phyloP scores from a whole-genome alignment of 2,113 vertebrate genomes.

The Rhynchomys soricoides region DNA sequence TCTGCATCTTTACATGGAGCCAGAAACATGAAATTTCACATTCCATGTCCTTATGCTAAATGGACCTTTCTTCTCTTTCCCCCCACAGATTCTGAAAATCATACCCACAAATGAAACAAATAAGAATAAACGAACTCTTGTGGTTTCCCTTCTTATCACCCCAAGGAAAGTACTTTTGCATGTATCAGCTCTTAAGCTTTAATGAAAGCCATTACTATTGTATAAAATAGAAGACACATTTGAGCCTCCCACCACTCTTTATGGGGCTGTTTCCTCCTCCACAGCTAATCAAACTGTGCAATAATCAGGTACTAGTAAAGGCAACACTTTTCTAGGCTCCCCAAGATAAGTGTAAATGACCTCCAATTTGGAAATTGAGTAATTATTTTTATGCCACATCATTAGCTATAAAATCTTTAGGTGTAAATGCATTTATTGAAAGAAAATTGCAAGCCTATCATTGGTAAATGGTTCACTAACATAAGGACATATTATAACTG shows the following conservation, averaged over 20 bases:
- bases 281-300: not conserved
- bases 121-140: not conserved
- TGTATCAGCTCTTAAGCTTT: not conserved
- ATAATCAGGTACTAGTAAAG: slow-evolving; percentile 19
- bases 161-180: slow-evolving; percentile 22
- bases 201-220: not conserved
- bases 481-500: not conserved
- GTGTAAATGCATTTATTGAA: slow-evolving; percentile 34
- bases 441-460: slow-evolving; percentile 38
- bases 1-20: not conserved
- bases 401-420: slow-evolving; percentile 59
- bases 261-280: not conserved
- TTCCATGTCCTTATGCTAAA: not conserved
- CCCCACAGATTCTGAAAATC: not conserved
- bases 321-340: slow-evolving; percentile 29
- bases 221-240: not conserved
- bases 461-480: slow-evolving; percentile 31
- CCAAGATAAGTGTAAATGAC: slow-evolving; percentile 57
- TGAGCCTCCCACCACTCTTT: not conserved
- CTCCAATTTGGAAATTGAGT: slow-evolving; percentile 50
- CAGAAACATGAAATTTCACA: not conserved
- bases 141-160: not conserved
- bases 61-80: not conserved
- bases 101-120: not conserved
- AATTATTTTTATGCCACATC: slow-evolving; percentile 65